Evolutionary conservation across 2,113 vertebrate species (phyloP).

Genomic region (Syngnathus scovelli): DNA sequence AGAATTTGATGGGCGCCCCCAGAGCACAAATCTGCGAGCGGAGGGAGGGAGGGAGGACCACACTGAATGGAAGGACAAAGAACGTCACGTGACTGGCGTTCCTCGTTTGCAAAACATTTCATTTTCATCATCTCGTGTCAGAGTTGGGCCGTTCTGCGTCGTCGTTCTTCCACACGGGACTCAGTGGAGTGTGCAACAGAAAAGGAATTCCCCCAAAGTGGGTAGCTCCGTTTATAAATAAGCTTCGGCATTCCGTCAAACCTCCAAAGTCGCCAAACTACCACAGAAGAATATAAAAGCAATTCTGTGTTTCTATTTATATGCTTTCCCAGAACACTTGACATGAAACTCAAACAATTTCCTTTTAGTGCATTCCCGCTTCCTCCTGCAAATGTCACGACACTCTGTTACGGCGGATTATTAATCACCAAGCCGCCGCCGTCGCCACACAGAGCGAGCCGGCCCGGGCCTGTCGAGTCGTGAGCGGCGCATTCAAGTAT

Average conservation of each 20-base stretch:
- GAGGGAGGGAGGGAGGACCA: too few species aligned
- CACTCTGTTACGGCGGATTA: conserved; percentile 13
- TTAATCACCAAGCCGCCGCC: neutral
- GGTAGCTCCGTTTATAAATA: neutral
- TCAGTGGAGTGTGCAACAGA: neutral
- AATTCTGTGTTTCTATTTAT: neutral
- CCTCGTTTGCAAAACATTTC: neutral
- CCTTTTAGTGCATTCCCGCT: conserved; percentile 13
- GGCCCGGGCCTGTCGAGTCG: conserved; percentile 43
- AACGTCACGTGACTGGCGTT: too few species aligned
- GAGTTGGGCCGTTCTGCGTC: too few species aligned
- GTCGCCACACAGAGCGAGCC: conserved; percentile 29
- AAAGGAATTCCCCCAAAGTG: neutral
- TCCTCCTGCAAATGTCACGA: neutral
- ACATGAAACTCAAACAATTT: neutral
- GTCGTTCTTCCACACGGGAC: neutral
- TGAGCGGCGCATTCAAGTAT: conserved; percentile 62
- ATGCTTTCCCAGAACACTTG: neutral
- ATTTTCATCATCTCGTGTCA: too few species aligned
- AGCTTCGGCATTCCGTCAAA: neutral
- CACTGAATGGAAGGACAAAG: too few species aligned
- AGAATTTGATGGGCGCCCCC: too few species aligned
- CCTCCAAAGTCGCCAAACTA: neutral
- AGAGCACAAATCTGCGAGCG: too few species aligned
- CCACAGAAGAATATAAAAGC: neutral